A percentile compares a stretch with the other conserved stretches of the same genome.
These are phyloP conservation scores for Coboldia fuscipes DNA, from an alignment of 1,140 invertebrate genomes.

Conservation along the genomic window DNA sequence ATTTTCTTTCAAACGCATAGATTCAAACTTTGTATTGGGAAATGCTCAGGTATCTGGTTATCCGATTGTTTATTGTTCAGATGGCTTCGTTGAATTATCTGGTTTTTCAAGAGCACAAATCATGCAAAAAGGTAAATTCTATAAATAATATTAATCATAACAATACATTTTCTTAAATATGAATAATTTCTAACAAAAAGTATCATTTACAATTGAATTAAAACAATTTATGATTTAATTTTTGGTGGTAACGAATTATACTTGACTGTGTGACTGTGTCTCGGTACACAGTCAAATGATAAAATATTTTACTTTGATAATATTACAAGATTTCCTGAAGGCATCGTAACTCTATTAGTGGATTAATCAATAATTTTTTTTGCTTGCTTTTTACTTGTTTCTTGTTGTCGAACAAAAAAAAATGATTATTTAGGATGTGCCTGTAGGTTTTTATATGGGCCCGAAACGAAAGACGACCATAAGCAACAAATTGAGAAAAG, in stretches of 20 bases:
- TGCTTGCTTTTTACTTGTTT: not conserved
- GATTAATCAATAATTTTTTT: no score
- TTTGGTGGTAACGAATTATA: no score
- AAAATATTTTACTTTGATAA: no score
- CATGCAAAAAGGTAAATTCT: conserved; percentile 61
- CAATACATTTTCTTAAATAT: no score
- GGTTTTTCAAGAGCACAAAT: conserved; percentile 84
- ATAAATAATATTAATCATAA: no score
- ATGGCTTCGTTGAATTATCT: conserved; percentile 93
- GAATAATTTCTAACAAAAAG: no score
- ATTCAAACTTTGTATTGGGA: conserved; percentile 94
- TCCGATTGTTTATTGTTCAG: conserved; percentile 94
- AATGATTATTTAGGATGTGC: conserved; percentile 46
- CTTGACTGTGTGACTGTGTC: no score
- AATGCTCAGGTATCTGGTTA: conserved; percentile 84
- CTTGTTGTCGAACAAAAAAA: not conserved
- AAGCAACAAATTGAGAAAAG: conserved; percentile 74
- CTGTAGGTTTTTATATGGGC: conserved; percentile 87
- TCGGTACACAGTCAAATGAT: no score
- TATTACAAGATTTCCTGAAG: no score
- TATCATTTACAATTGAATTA: no score
- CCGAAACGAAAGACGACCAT: conserved; percentile 73
- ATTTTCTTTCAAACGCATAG: conserved; percentile 35
- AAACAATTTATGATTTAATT: no score
- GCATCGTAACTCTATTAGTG: no score